Evolutionary conservation across 1,140 invertebrate genomes (phyloP).

Genomic region (Pogonomyrmex californicus): DNA sequence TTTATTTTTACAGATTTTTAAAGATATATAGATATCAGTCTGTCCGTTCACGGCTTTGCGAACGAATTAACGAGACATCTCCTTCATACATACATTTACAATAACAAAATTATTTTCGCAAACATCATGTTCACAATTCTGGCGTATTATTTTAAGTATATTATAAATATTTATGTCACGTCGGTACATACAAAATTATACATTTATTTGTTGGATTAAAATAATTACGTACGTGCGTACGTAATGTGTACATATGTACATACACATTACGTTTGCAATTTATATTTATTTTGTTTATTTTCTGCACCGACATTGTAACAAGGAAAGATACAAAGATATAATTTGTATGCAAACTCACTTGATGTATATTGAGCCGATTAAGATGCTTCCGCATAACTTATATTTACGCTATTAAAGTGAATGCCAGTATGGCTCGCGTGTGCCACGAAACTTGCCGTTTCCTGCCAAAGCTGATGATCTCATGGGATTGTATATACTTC

Average conservation of each 20-base stretch:
- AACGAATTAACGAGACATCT: constrained; percentile 41
- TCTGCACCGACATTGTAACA: not conserved
- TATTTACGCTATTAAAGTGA: constrained; percentile 51
- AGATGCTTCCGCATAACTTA: constrained; percentile 28
- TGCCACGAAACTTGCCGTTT: constrained; percentile 77
- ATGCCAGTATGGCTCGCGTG: constrained; percentile 70
- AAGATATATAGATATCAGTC: not conserved
- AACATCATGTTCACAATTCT: constrained; percentile 16
- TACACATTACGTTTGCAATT: not conserved
- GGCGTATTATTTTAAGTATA: constrained; percentile 12
- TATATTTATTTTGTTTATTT: constrained; percentile 3
- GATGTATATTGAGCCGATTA: constrained; percentile 34
- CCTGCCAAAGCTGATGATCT: constrained; percentile 76
- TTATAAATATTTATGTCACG: constrained; percentile 69
- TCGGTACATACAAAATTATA: constrained; percentile 65
- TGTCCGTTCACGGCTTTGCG: constrained; percentile 46
- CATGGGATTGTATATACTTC: constrained; percentile 37
- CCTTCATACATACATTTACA: not conserved
- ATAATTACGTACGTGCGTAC: constrained; percentile 54
- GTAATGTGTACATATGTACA: not conserved
- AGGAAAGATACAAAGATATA: not conserved
- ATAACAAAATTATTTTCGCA: constrained; percentile 44
- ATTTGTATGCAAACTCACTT: constrained; percentile 46
- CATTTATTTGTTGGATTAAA: constrained; percentile 66
- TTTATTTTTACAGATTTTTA: constrained; percentile 11